Evolutionary conservation across 2,797 vertebrate species (phyloP), one percentile per base, ranked within the genome.

Genomic region (Tangara arthus): DNA sequence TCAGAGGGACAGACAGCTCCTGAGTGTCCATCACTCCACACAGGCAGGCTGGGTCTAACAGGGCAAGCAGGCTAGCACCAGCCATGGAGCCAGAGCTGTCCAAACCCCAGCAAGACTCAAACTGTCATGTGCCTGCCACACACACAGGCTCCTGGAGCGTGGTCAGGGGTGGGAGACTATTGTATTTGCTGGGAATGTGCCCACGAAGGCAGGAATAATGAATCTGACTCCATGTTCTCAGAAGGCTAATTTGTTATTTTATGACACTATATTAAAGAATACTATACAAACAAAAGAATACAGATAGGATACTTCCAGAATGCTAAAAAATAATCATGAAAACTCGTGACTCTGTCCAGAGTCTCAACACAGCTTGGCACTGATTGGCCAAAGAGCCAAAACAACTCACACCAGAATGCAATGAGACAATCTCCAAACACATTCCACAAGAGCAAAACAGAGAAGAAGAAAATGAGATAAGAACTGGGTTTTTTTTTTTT

Each of bases 1-100:
- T 53, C 34, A 34, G 37, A 69, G 13, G 44, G 22, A 73, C 15
- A 22, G 47, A 2, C 15, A 56, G 27, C 30, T 56, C 44, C 63
- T 32, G 2, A 0, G 0, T 2, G 8, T 39, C 35, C 6, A 1
- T 26, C 30, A 1, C 19, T 3, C 14, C 1, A 8, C 35, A 8
- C 2, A 23, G 2, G 8, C 21, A 7, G 27, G 5, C 24, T 27
- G 24, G 21, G 8, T 20, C 6, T 39, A 18, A 68, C 18, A 42
- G 9, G n/a, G 8, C 34, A 32, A 49, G 14, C 4, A 16, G 21
- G 6, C 17, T 17, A 23, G 12, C 27, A n/a, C 7, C 4, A 12
- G 10, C 13, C 22, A 1, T 0, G 0, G 3, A 60, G 9, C 21
- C 34, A 64, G 32, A 60, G 15, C 20, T 47, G 6, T 1, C 2